Evolutionary conservation across 1,140 invertebrate species (phyloP).

Genomic region (Drosophila carrolli): DNA sequence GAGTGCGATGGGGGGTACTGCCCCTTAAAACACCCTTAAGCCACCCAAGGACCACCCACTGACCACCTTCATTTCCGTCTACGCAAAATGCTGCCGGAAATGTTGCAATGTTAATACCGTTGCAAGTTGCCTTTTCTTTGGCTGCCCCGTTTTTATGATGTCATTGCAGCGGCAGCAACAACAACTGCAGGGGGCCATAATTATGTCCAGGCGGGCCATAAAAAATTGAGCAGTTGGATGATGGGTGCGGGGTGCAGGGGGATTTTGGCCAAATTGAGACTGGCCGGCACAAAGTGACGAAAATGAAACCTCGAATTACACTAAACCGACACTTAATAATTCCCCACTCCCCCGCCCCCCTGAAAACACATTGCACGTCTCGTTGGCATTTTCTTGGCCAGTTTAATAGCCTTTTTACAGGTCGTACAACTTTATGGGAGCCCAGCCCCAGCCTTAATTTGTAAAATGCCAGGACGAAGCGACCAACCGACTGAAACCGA

Average conservation of each 20-base stretch:
- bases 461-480: slow-evolving; percentile 47
- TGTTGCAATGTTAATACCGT: slow-evolving; percentile 57
- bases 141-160: slow-evolving; percentile 68
- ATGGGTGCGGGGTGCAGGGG: slow-evolving; percentile 20
- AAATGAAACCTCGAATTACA: slow-evolving; percentile 83
- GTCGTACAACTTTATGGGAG: slow-evolving; percentile 77
- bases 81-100: slow-evolving; percentile 74
- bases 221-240: slow-evolving; percentile 49
- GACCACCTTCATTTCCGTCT: slow-evolving; percentile 64
- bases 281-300: slow-evolving; percentile 72
- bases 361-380: slow-evolving; percentile 18
- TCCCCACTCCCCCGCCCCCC: slow-evolving; percentile 15
- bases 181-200: slow-evolving; percentile 55
- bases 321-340: slow-evolving; percentile 83
- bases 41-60: not conserved
- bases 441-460: slow-evolving; percentile 52
- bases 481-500: slow-evolving; percentile 4
- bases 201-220: slow-evolving; percentile 68
- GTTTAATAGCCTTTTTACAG: slow-evolving; percentile 83
- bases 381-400: slow-evolving; percentile 56
- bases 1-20: slow-evolving; percentile 63
- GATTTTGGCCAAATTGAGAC: slow-evolving; percentile 55
- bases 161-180: slow-evolving; percentile 56
- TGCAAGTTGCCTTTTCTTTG: slow-evolving; percentile 22
- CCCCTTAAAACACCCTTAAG: not conserved